Base-by-base conservation (phyloP, 2,888 invertebrate genomes). In the Eubasilissa splendida region DNA sequence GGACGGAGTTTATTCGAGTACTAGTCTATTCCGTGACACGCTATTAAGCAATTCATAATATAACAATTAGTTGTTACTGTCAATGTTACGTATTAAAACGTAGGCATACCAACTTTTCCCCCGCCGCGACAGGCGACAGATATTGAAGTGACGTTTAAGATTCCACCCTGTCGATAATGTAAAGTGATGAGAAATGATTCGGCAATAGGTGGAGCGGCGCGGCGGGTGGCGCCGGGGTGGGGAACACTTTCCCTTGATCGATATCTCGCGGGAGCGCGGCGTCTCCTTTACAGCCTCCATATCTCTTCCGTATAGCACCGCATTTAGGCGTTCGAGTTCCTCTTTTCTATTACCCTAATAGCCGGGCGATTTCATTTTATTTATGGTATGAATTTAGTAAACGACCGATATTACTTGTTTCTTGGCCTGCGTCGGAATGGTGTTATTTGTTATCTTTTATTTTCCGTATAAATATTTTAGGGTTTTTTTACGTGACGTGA, bases 361-460 rank as follows among this genome's bases (percentile, higher is more conserved):
- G 82, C 81, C 79, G 77, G 82, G 82, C 82, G 84, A 84, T 84
- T 84, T 84, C 84, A 81, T 84, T 82, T 82, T 84, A 82, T 84
- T 84, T 84, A 84, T 82, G 82, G 78, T 84, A 84, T 82, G 84
- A 84, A 84, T 84, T 84, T 84, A 82, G 77, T 81, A 84, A 84
- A 84, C 84, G 84, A 84, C 81, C 82, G 81, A 84, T 82, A 84
- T 84, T 83, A 83, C 82, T 84, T 82, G 82, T 82, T 82, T 81
- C 81, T 82, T 82, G 82, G 83, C 83, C 82, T 81, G 82, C 83
- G 82, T 79, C 79, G 80, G 83, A 82, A 82, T 74, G 80, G 74
- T 78, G 84, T 82, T 81, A 84, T 84, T 84, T 84, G 82, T 84
- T 84, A 82, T 82, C 81, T 82, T 82, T 84, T 84, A 84, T 84